Base-by-base conservation (phyloP, 1,140 invertebrate species). In the Apocrypta bakeri region DNA sequence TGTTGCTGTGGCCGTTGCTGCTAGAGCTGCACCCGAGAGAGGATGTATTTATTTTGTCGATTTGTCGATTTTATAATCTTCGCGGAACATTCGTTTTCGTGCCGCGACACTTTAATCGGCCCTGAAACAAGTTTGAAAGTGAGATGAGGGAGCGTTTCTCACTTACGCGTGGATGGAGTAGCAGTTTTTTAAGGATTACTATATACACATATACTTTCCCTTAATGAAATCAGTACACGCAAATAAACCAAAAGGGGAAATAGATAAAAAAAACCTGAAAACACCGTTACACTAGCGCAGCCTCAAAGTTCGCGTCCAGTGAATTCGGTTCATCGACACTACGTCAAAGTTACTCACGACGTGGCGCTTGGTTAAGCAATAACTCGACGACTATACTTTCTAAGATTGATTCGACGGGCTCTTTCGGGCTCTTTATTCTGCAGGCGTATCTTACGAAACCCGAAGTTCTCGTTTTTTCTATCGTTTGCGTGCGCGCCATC, bases 371-470 rank as follows among this genome's bases (percentile, higher is more conserved):
- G 3, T 80, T 73, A n/a, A 8, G 71, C 71, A 73, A 80, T 24
- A n/a, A 1, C 6, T n/a, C 24, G 40, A 29, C 48, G 31, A n/a
- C 79, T 2, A 9, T 33, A 80, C 79, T 80, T 80, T 80, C 79
- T 80, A 80, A 80, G 79, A 80, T 80, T 73, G 71, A 80, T 80
- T 64, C 79, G 79, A 64, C 68, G 68, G 78, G 40, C 68, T 56
- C 48, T 72, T 79, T 71, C 68, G 68, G 78, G 40, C 68, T 56
- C 48, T 72, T 79, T 71, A 71, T 79, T 63, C 42, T 56, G 33
- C 69, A 11, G 11, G 61, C 61, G 71, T 9, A 21, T 21, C 72
- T 75, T 75, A 25, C 25, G 72, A 80, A 66, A 69, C 56, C 17
- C 48, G 48, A 2, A 0, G 42, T 2, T 17, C 12, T 2, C 42